Conservation (phyloP, 2,888 invertebrate species). For the Ochlodes sylvanus region DNA sequence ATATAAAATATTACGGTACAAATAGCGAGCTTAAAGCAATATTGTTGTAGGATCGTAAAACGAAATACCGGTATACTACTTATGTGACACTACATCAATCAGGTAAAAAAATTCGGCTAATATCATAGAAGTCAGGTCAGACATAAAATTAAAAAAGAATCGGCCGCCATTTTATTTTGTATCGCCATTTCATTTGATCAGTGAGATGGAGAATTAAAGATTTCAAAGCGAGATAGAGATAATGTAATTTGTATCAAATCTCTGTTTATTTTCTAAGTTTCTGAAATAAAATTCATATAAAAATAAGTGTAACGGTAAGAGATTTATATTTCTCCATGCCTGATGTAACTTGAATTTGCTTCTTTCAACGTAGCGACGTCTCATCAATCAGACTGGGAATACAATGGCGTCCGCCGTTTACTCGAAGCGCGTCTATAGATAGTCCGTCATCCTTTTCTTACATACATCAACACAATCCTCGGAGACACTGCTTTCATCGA, state of each 20-base stretch:
- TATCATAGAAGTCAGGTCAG: background rate
- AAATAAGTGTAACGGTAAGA: slow-evolving; percentile 42
- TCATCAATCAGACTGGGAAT: slow-evolving; percentile 51
- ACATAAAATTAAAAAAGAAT: slow-evolving; percentile 6
- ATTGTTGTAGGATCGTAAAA: too few relatives aligned
- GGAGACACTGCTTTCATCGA: slow-evolving; percentile 77
- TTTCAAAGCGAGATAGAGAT: slow-evolving; percentile 83
- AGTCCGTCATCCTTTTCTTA: slow-evolving; percentile 85
- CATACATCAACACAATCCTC: slow-evolving; percentile 79
- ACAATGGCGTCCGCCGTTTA: slow-evolving; percentile 80
- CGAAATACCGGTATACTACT: background rate
- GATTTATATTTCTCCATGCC: slow-evolving; percentile 16
- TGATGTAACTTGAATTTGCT: slow-evolving; percentile 31
- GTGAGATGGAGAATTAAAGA: slow-evolving; percentile 80
- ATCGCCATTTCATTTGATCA: slow-evolving; percentile 84
- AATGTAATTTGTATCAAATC: slow-evolving; percentile 60
- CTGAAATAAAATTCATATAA: slow-evolving; percentile 38
- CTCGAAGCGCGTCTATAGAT: slow-evolving; percentile 74
- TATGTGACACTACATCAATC: too few relatives aligned
- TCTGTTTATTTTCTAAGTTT: slow-evolving; percentile 41
- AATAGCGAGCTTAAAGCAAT: too few relatives aligned
- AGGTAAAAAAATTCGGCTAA: background rate
- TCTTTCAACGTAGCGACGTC: slow-evolving; percentile 32
- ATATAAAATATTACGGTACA: too few relatives aligned
- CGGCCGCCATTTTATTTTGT: slow-evolving; percentile 78